Conservation (phyloP, 2,113 vertebrate species). For the Syngnathus scovelli region DNA sequence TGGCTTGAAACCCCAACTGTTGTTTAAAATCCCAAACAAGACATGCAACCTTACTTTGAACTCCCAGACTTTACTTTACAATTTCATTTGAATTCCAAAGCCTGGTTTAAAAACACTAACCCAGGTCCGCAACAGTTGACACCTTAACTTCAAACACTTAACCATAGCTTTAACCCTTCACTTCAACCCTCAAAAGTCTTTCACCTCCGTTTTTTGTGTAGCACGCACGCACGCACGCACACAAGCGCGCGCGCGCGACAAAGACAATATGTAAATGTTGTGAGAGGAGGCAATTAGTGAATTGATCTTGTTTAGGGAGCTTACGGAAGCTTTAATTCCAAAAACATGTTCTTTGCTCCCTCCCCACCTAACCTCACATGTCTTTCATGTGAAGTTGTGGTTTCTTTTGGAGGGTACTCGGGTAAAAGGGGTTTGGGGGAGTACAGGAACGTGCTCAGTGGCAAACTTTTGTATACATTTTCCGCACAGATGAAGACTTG, state of each 20-base stretch:
- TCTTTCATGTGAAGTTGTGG: constrained; percentile 65
- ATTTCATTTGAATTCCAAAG: neutral
- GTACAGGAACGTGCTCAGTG: constrained; percentile 69
- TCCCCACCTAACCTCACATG: constrained; percentile 13
- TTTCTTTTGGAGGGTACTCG: constrained; percentile 43
- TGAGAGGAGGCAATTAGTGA: constrained; percentile 71
- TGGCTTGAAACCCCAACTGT: no score
- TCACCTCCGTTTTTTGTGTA: neutral
- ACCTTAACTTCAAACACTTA: neutral
- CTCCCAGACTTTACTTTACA: neutral
- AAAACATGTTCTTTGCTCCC: constrained; percentile 66
- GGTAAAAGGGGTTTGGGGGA: constrained; percentile 9
- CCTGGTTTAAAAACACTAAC: neutral
- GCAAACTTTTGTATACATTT: constrained; percentile 74
- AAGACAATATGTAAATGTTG: constrained; percentile 69
- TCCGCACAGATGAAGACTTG: constrained; percentile 64
- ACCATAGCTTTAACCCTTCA: neutral
- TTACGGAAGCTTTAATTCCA: constrained; percentile 71
- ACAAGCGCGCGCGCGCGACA: neutral
- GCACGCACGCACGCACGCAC: neutral
- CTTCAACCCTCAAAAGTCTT: neutral
- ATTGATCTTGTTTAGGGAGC: constrained; percentile 69
- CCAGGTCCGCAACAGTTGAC: neutral
- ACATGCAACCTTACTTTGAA: neutral
- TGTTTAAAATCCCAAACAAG: neutral